Evolutionary conservation across 1,140 invertebrate genomes (phyloP), one percentile per base, ranked within the genome.

Genomic region (Teleopsis dalmanni): DNA sequence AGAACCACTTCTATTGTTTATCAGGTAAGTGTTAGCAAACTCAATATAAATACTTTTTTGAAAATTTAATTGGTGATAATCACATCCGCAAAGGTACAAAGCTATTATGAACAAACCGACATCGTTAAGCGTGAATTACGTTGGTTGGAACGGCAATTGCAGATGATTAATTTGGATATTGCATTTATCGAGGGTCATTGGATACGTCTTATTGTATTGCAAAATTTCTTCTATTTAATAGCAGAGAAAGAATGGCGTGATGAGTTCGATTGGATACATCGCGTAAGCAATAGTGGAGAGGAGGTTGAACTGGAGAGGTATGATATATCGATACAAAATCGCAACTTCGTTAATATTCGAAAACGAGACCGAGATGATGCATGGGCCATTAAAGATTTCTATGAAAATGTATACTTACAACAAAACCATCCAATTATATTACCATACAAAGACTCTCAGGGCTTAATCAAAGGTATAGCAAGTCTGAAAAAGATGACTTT

Each of bases 171-270:
- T 45, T 70, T 70, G 64, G 59, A 67, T 18, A 70, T 70, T 29
- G 62, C 70, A 21, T 69, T 59, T 8, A 67, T 64, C 14, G 67
- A 70, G 21, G 58, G 61, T 3, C 58, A 67, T 29, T 67, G 62
- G 64, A 62, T 64, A 27, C 58, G 62, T 2, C 59, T 62, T 26
- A 61, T 63, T 0, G 70, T 70, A 61, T 23, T 70, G 31, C 67
- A 70, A 49, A 70, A 70, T 36, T 70, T 70, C 22, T 64, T 67
- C 3, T 70, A 70, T 37, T 36, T 70, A 2, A 48, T 70, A 19
- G 67, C 55, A 0, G 66, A 70, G 19, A 52, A 60, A 40, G 67
- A 67, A 7, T 70, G 67, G 67, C 60, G 67, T 0, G 22, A 53
- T 1, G 56, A 64, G 45, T 13, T 67, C 40, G 67, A 70, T 40